These are phyloP conservation scores for Eristalis intricaria DNA, from an alignment of 2,888 invertebrate species.

Conservation along the genomic window DNA sequence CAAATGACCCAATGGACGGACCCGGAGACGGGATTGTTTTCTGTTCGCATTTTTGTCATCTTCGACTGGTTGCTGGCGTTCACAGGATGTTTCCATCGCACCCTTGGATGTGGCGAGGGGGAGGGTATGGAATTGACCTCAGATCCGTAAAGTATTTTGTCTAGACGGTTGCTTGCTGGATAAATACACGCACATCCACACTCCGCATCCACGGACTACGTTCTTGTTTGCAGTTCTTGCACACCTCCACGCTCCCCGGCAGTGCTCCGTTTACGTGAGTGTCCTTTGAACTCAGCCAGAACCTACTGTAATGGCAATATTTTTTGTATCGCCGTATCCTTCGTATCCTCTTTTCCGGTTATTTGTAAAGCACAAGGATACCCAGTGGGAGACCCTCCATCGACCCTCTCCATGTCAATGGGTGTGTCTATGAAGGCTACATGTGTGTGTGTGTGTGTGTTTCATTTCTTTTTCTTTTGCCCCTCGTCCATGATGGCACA, in stretches of 20 bases:
- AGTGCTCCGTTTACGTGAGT: neutral
- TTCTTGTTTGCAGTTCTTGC: conserved; percentile 14
- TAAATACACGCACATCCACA: conserved; percentile 13
- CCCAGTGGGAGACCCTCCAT: conserved; percentile 34
- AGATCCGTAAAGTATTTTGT: conserved; percentile 66
- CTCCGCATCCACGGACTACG: conserved; percentile 2
- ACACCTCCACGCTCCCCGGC: neutral
- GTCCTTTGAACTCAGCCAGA: conserved; percentile 44
- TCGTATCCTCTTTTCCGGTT: conserved; percentile 59
- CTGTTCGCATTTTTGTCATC: conserved; percentile 36
- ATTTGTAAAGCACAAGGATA: conserved; percentile 56
- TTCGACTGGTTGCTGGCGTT: conserved; percentile 36
- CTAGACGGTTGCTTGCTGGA: conserved; percentile 48
- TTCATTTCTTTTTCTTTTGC: conserved; percentile 15
- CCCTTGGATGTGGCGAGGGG: neutral
- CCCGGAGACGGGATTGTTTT: conserved; percentile 53
- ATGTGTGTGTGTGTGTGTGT: neutral
- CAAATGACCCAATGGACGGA: conserved; percentile 60
- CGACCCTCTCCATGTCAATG: conserved; percentile 28
- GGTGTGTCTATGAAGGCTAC: neutral
- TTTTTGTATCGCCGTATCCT: conserved; percentile 44
- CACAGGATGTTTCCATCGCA: conserved; percentile 4
- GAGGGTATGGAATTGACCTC: conserved; percentile 57
- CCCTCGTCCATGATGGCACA: conserved; percentile 22
- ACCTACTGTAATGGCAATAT: conserved; percentile 32